Evolutionary conservation across 2,888 invertebrate species (phyloP), one percentile per base, ranked within the genome.

Genomic region (Encarsia formosa): DNA sequence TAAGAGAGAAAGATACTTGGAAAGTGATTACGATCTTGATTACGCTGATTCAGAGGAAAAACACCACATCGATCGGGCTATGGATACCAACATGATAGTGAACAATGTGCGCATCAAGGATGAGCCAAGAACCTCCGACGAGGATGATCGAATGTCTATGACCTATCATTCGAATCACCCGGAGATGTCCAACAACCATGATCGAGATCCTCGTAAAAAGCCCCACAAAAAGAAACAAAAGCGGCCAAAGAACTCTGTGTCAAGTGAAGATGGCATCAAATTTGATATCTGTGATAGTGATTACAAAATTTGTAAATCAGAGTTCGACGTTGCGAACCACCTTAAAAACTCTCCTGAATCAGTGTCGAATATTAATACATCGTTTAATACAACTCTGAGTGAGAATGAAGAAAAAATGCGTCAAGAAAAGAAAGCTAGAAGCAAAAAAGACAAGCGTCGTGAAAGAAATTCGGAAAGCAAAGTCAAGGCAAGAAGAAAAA

Each of bases 161-260:
- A 54, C 64, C 1, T 71, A 66, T 55, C 69, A 66, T 31, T 54
- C 63, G 5, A 69, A 62, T 59, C 68, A 66, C 23, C 59, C 66
- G 3, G 59, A 62, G 4, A 62, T 66, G 2, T 54, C 64, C 0
- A 74, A 73, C 47, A 73, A 74, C 57, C 71, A 74, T 47, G 71
- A 71, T 22, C 62, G 73, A 20, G 73, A 74, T 38, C 63, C 79
- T 40, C 79, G 87, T 9, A 88, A 85, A 68, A 90, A 88, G 67
- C 74, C 76, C 1, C 90, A 90, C 67, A 90, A 88, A 73, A 90
- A 89, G 78, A 90, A 88, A 66, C 88, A 88, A 68, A 89, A 86
- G 71, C 85, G 86, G 23, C 84, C 86, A 60, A 90, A 88, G 68
- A 81, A 79, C 59, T 79, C 82, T 8, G 76, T 81, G 51, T 49